These are phyloP conservation scores for Cerastis rubricosa DNA, from an alignment of 2,888 invertebrate species.

Conservation along the genomic window DNA sequence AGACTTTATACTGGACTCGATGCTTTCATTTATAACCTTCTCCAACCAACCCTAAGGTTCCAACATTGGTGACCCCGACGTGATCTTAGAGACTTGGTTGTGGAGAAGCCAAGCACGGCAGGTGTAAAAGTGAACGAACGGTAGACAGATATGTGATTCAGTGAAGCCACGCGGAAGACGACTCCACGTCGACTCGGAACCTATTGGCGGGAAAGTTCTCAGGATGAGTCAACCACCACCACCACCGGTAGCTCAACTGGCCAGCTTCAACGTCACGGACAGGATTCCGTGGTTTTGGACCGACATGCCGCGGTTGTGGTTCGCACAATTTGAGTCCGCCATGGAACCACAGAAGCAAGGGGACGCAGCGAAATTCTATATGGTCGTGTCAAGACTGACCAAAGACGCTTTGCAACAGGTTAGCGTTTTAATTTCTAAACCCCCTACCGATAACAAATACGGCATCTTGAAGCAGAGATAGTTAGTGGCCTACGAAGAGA, in stretches of 20 bases:
- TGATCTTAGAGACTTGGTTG: background rate
- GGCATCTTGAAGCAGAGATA: too few relatives aligned
- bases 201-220: too few relatives aligned
- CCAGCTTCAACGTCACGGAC: background rate
- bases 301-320: constrained; percentile 5
- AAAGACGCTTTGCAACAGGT: background rate
- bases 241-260: background rate
- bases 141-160: too few relatives aligned
- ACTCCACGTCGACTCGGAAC: too few relatives aligned
- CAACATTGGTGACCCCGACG: background rate
- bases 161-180: background rate
- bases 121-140: background rate
- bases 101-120: too few relatives aligned
- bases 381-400: background rate
- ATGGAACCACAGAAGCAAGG: background rate
- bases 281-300: background rate
- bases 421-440: background rate
- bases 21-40: too few relatives aligned
- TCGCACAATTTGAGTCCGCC: background rate
- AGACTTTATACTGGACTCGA: too few relatives aligned
- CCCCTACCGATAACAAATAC: background rate
- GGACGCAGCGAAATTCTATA: background rate
- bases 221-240: background rate
- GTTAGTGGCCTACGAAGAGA: background rate
- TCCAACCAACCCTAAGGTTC: too few relatives aligned